Evolutionary conservation across 2,888 invertebrate genomes (phyloP).

Genomic region (Rotaria sp.): DNA sequence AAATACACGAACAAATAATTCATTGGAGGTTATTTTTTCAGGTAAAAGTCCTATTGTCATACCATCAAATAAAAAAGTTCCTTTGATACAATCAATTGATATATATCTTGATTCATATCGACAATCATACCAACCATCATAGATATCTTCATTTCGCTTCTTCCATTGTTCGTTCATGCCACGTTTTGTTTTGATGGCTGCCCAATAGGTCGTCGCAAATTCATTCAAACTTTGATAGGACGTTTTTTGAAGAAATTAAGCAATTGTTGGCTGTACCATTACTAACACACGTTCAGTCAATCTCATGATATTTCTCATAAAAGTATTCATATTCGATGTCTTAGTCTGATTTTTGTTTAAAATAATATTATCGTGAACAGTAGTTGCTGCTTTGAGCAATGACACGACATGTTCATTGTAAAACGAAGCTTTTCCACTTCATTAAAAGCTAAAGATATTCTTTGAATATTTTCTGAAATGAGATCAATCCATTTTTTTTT

Average conservation of each 20-base stretch:
- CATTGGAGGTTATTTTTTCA: neutral
- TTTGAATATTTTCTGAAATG: neutral
- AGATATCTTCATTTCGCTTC: neutral
- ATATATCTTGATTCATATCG: neutral
- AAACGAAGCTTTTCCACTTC: neutral
- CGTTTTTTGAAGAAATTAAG: too few relatives aligned
- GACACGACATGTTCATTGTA: neutral
- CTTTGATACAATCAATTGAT: neutral
- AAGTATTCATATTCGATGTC: too few relatives aligned
- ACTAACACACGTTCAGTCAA: too few relatives aligned
- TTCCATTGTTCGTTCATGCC: neutral
- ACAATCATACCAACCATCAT: constrained; percentile 15
- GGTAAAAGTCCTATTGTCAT: neutral
- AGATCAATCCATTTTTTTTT: neutral
- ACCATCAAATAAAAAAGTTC: neutral
- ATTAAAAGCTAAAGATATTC: neutral
- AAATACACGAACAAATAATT: neutral
- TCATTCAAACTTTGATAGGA: too few relatives aligned
- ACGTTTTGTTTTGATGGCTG: too few relatives aligned
- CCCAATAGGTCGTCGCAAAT: too few relatives aligned
- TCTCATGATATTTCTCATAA: too few relatives aligned
- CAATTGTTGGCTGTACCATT: too few relatives aligned
- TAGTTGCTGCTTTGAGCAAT: neutral
- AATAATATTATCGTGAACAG: too few relatives aligned
- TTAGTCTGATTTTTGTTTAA: too few relatives aligned